Evolutionary conservation across 2,888 invertebrate species (phyloP), one percentile per base, ranked within the genome.

Genomic region (Conchocele bisecta): DNA sequence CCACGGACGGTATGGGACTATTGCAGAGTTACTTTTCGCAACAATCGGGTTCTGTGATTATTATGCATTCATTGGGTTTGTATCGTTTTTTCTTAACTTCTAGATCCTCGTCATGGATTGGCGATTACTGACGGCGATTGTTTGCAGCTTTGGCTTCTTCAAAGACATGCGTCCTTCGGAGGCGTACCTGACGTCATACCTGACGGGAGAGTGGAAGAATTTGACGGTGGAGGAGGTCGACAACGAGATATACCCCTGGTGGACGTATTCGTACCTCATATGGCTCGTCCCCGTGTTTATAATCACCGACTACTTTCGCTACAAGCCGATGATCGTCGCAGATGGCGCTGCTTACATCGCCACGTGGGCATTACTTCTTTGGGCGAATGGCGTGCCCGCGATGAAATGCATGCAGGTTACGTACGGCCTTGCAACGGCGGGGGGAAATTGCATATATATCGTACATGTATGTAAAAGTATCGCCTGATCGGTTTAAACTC

Each of bases 381-480:
- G 96, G 94, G 95, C 96, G 0, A 91, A 93, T 44, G 94, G 94
- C 39, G 89, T 97, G 72, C 88, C 93, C 76, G 94, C 94, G 88
- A 92, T 97, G 87, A 95, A 96, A 92, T 83, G 93, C 67, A 92
- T 93, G 3, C 94, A 97, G 92, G 93, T 95, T 60, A 93, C 95
- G 83, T 97, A 95, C 89, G 98, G 98, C 7, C 92, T 95, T 9
- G 96, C 96, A 87, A 94, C 95, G 91, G 96, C 98, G 0, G 94
- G 96, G 1, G 98, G 97, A 98, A 91, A 95, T 98, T 3, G 98
- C 98, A 0, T 98, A 98, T 90, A 96, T 95, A 86, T 97, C 97
- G 0, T 98, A 98, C 86, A 96, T 98, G 79, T 98, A 97, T 91
- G 96, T 97, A 29, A 96, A 97, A 93, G 97, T 96, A 57, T 94